Percentiles rank a stretch among this genome's conserved stretches.
Evolutionary conservation across 2,113 vertebrate species (phyloP).

Genomic region (Ameiurus melas): DNA sequence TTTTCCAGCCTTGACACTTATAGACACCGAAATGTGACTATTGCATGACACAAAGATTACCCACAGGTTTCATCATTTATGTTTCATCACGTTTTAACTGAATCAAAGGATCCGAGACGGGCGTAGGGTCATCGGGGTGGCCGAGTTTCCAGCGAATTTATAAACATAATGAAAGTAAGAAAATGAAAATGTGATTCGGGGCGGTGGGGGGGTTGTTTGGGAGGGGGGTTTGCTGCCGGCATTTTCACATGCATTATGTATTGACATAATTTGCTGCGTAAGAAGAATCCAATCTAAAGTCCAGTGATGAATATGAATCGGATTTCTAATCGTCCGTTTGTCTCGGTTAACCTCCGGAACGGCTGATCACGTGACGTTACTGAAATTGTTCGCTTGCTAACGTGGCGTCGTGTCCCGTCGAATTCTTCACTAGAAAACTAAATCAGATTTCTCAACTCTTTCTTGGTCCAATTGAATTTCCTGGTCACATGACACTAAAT

Average conservation of each 20-base stretch:
- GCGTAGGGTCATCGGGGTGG: background rate
- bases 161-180: background rate
- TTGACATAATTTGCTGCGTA: background rate
- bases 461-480: background rate
- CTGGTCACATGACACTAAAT: background rate
- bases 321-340: background rate
- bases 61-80: slow-evolving; percentile 27
- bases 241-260: background rate
- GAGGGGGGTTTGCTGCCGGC: background rate
- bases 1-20: background rate
- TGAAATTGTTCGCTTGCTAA: background rate
- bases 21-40: background rate
- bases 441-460: background rate
- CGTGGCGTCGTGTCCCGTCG: background rate
- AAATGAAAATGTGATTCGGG: background rate
- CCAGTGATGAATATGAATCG: background rate
- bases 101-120: slow-evolving; percentile 10
- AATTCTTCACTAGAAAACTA: background rate
- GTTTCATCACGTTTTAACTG: background rate
- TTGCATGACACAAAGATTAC: slow-evolving; percentile 15
- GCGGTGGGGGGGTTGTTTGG: no score
- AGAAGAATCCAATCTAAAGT: background rate
- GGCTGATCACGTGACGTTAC: background rate
- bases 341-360: background rate
- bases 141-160: background rate